Base-by-base conservation (phyloP, 2,113 vertebrate species). In the Dromas ardeola region DNA sequence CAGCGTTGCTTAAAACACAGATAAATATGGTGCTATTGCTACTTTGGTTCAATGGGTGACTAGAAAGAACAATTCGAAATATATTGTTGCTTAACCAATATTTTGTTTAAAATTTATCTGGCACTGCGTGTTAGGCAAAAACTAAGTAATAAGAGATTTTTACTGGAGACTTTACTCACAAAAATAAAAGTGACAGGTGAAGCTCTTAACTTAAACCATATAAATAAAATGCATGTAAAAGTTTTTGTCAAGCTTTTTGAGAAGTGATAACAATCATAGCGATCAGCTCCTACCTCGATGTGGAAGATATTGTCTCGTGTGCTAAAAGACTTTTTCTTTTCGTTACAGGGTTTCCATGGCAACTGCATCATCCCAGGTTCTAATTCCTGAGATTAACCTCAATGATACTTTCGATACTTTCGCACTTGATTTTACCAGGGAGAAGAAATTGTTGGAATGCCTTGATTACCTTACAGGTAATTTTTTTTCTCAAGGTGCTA, bases 391-490 rank as follows among this genome's bases (percentile, higher is more conserved):
- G 98, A 99, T 99, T 92, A 99, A 99, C 98, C 98, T 99, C 95
- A 99, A 99, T 1, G 99, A 99, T 97, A 99, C 99, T 43, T 99
- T 99, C 76, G 99, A 99, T 95, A 99, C 99, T 22, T 99, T 99
- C 70, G 99, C 99, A 55, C 98, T 99, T 97, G 99, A 99, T 98
- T 99, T 99, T 96, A 99, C 99, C 55, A 98, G 99, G 88, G 99
- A 99, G 97, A 99, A 99, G 98, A 99, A 99, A 96, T 98, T 99
- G 97, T 98, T 99, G 83, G 99, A 99, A 98, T 99, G 98, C 94
- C 98, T 99, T 98, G 99, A 99, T 98, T 99, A 99, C 96, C 99
- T 99, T 91, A 99, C 99, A 98, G 99, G 99, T 99, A 97, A 96
- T 83, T 71, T 86, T 89, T 89, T 78, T 85, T 52, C 55, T 84